Evolutionary conservation across 2,888 invertebrate species (phyloP).

Genomic region (Melieria crassipennis): DNA sequence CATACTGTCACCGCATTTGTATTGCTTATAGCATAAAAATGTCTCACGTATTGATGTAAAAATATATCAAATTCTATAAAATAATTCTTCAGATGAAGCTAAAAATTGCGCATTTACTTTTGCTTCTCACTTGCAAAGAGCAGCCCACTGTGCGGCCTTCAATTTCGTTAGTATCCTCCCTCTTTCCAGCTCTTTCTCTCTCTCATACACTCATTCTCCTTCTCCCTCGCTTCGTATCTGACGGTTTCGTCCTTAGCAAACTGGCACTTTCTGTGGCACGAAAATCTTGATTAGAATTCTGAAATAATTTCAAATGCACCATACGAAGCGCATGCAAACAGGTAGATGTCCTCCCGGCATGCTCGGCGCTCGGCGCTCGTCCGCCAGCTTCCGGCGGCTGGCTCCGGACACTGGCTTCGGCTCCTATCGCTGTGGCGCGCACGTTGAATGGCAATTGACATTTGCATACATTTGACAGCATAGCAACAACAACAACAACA

Average conservation of each 20-base stretch:
- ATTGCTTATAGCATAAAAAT: no score
- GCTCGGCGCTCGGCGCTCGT: not conserved
- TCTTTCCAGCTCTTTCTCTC: no score
- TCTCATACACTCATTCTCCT: not conserved
- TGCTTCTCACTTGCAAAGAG: no score
- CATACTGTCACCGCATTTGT: no score
- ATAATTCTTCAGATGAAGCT: no score
- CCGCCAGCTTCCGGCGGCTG: not conserved
- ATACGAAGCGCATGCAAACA: constrained; percentile 44
- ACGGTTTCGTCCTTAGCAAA: no score
- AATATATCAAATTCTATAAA: no score
- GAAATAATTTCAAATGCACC: constrained; percentile 62
- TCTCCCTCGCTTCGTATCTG: constrained; percentile 2
- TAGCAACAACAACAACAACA: constrained; percentile 5
- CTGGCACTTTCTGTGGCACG: constrained; percentile 35
- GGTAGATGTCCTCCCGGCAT: constrained; percentile 39
- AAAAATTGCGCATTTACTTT: no score
- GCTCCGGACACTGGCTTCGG: no score
- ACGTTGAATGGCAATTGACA: constrained; percentile 23
- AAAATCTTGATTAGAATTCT: constrained; percentile 64
- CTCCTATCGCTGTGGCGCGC: not conserved
- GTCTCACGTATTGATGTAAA: no score
- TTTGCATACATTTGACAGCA: constrained; percentile 24
- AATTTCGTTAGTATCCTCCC: no score
- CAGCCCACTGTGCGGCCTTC: no score